Evolutionary conservation across 2,888 invertebrate species (phyloP).

Genomic region (Cerastis leucographa): DNA sequence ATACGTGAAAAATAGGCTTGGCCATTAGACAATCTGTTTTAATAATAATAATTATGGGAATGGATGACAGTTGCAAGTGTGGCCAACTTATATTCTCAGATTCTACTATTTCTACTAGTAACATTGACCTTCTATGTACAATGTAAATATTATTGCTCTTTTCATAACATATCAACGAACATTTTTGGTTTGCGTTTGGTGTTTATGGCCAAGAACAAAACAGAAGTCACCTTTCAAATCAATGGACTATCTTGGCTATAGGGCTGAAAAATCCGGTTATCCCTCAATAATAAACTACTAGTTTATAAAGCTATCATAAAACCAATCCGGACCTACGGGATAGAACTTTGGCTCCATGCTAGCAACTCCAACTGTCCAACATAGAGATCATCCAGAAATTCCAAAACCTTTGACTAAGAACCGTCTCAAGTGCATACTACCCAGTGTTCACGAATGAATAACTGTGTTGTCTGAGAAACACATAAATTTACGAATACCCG

Average conservation of each 20-base stretch:
- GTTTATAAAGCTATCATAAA: neutral
- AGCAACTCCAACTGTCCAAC: neutral
- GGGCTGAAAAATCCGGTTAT: neutral
- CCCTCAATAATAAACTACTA: neutral
- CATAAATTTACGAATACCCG: neutral
- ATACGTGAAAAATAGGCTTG: constrained; percentile 88
- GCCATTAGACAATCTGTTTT: constrained; percentile 86
- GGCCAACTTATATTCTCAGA: constrained; percentile 52
- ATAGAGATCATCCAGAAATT: neutral
- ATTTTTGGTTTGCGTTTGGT: neutral
- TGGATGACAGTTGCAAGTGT: constrained; percentile 73
- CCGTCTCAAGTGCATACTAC: neutral
- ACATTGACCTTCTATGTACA: constrained; percentile 3
- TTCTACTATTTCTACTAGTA: constrained; percentile 35
- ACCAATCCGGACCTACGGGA: neutral
- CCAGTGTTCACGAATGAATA: no score
- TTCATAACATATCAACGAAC: neutral
- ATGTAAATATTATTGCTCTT: neutral
- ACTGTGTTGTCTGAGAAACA: no score
- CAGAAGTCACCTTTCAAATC: neutral
- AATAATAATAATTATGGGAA: constrained; percentile 81
- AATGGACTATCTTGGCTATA: neutral
- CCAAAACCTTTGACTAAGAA: neutral
- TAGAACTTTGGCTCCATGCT: neutral
- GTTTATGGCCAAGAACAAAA: neutral